A percentile compares a stretch with the other conserved stretches of the same genome.
Conservation (phyloP, 2,797 vertebrate species). For the Strix occidentalis region DNA sequence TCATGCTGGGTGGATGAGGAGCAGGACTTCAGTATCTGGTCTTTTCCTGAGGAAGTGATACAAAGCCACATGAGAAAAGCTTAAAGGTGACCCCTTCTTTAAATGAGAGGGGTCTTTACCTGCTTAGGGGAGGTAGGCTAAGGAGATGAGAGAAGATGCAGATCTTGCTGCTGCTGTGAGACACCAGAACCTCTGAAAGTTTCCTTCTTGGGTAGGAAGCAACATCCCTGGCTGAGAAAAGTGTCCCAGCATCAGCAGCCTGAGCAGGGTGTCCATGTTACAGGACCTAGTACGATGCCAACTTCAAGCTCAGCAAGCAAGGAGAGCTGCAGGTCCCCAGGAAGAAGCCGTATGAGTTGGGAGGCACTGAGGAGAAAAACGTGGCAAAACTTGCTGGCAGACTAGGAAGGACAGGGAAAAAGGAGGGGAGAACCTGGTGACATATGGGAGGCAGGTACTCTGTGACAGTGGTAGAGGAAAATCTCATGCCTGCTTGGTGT, state of each 20-base stretch:
- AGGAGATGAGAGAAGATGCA: neutral
- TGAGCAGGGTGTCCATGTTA: neutral
- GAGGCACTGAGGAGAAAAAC: neutral
- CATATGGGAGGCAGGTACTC: too few relatives aligned
- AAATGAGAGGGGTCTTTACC: rapidly evolving
- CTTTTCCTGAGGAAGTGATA: neutral
- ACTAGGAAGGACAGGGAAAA: neutral
- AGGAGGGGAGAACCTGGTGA: neutral
- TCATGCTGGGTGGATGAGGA: neutral
- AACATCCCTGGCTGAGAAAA: neutral
- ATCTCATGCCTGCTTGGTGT: neutral
- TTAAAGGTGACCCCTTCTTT: neutral
- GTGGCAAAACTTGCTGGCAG: neutral
- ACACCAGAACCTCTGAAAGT: neutral
- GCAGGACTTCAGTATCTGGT: neutral
- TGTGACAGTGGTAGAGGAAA: neutral
- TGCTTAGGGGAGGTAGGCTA: neutral
- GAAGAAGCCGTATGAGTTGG: neutral
- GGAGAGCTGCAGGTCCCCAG: too few relatives aligned
- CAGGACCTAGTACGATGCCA: rapidly evolving
- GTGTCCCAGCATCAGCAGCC: rapidly evolving
- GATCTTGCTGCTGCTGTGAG: neutral
- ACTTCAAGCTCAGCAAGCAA: neutral
- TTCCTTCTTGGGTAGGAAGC: neutral
- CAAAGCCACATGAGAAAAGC: neutral